Evolutionary conservation across 2,888 invertebrate species (phyloP).

Genomic region (Andrena marginata): DNA sequence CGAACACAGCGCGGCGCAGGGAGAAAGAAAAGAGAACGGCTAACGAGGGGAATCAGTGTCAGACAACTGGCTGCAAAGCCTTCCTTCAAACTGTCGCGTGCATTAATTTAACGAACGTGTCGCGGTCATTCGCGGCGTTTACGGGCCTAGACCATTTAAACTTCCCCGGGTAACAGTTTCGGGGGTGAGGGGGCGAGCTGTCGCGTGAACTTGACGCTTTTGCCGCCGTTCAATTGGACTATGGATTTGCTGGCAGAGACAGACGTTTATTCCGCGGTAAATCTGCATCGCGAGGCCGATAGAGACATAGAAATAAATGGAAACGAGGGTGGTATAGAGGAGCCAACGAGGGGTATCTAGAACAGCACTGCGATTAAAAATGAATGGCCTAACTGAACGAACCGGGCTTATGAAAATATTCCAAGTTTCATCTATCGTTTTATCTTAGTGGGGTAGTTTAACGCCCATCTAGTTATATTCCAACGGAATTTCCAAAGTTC

Average conservation of each 20-base stretch:
- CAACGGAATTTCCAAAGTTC: too few species aligned
- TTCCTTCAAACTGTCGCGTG: conserved; percentile 38
- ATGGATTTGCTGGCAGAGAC: not conserved
- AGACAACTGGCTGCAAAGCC: conserved; percentile 1
- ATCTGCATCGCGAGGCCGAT: not conserved
- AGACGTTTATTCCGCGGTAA: conserved; percentile 20
- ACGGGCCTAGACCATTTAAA: conserved; percentile 45
- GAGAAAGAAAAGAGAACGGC: not conserved
- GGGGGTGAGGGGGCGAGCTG: conserved; percentile 17
- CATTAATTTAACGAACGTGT: conserved; percentile 53
- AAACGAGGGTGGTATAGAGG: not conserved
- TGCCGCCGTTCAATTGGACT: not conserved
- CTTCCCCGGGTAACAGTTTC: conserved; percentile 53
- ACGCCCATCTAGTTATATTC: too few species aligned
- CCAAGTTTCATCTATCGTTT: too few species aligned
- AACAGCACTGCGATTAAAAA: not conserved
- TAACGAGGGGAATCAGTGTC: conserved; percentile 36
- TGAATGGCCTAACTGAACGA: too few species aligned
- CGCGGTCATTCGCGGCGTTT: conserved; percentile 42
- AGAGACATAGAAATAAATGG: not conserved
- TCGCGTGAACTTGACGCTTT: conserved; percentile 29
- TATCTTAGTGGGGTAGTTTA: too few species aligned
- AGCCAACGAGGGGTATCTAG: not conserved
- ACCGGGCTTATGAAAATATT: too few species aligned
- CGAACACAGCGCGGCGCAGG: not conserved